These are phyloP conservation scores for Tinea pellionella DNA, from an alignment of 2,888 invertebrate genomes.

Conservation along the genomic window DNA sequence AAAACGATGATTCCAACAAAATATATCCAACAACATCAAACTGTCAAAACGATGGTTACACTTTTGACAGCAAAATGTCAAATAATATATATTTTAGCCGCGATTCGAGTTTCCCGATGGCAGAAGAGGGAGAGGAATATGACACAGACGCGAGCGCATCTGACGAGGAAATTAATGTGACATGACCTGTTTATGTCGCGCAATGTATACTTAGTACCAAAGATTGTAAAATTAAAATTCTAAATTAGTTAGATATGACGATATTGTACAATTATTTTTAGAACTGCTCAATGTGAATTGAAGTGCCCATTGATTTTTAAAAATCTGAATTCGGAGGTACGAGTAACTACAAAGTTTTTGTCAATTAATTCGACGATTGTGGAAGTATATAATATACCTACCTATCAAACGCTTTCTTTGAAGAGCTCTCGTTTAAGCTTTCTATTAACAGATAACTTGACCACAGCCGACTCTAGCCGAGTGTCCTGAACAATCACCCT, in stretches of 20 bases:
- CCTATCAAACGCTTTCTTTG: too few relatives aligned
- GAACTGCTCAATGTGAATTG: not conserved
- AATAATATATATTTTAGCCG: conserved; percentile 33
- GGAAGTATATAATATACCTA: too few relatives aligned
- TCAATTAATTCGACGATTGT: too few relatives aligned
- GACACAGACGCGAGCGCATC: conserved; percentile 74
- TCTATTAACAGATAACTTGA: too few relatives aligned
- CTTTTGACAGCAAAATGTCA: conserved; percentile 55
- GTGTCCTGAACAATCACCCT: not conserved
- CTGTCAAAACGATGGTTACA: conserved; percentile 33
- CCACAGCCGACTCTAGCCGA: too few relatives aligned
- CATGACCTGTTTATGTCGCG: conserved; percentile 73
- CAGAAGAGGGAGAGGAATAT: conserved; percentile 50
- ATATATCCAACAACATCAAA: conserved; percentile 42
- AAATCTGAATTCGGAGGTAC: too few relatives aligned
- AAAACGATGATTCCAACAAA: conserved; percentile 38
- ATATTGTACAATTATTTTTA: too few relatives aligned
- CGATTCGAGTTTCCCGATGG: conserved; percentile 40
- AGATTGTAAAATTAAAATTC: conserved; percentile 1
- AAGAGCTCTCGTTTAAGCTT: too few relatives aligned
- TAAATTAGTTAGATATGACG: conserved; percentile 1
- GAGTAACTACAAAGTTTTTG: too few relatives aligned
- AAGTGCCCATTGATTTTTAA: too few relatives aligned
- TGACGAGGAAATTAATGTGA: conserved; percentile 88
- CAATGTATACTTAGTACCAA: conserved; percentile 10